These are phyloP conservation scores for Drosophila lacertosa DNA, from an alignment of 1,140 invertebrate genomes.

Conservation along the genomic window DNA sequence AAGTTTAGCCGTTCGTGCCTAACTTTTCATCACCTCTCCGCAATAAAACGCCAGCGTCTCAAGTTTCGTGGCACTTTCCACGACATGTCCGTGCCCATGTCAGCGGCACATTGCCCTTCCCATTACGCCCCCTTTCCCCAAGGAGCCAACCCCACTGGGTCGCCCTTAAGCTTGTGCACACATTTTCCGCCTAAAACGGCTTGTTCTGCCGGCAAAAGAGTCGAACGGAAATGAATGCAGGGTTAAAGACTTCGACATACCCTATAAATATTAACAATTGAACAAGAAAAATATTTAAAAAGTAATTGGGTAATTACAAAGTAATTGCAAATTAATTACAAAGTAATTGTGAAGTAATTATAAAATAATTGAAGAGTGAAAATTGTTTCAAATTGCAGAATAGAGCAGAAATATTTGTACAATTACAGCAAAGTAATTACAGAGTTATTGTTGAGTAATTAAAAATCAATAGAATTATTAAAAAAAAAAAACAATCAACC, in stretches of 20 bases:
- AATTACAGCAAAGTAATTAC: background rate
- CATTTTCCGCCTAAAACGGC: conserved; percentile 24
- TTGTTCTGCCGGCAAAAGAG: conserved; percentile 3
- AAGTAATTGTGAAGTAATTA: conserved; percentile 1
- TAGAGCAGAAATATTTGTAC: background rate
- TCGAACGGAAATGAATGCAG: background rate
- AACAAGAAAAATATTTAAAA: background rate
- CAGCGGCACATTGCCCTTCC: conserved; percentile 5
- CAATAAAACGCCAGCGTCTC: conserved; percentile 48
- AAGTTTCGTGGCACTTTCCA: conserved; percentile 31
- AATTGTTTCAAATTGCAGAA: background rate
- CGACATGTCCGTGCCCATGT: conserved; percentile 24
- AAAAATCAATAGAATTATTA: too few relatives aligned
- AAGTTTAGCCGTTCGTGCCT: conserved; percentile 36
- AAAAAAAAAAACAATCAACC: too few relatives aligned
- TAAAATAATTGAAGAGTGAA: background rate
- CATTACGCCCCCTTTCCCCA: background rate
- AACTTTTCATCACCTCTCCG: conserved; percentile 50
- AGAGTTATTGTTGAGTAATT: background rate
- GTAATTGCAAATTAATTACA: background rate
- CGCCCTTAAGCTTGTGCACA: conserved; percentile 3
- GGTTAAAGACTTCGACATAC: background rate
- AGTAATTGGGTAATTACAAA: background rate
- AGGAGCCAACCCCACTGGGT: background rate
- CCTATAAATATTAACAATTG: conserved; percentile 3